Conservation (phyloP, 2,888 invertebrate species). For the Heliconius ismenius region DNA sequence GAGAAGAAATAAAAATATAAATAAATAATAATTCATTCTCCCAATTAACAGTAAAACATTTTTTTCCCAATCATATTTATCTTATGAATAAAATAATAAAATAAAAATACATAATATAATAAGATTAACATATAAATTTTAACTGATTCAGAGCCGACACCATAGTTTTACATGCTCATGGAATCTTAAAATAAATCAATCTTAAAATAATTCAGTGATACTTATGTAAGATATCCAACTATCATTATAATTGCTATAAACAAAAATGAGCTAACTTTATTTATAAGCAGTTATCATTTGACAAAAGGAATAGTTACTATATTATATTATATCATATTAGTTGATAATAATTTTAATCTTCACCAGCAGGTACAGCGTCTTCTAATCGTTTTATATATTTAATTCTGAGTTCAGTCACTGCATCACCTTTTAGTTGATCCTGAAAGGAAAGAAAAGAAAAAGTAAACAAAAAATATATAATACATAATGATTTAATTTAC, state of each 20-base stretch:
- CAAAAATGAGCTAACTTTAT: not conserved
- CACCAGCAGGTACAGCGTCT: conserved; percentile 98
- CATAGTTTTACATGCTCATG: not conserved
- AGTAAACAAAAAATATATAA: not conserved
- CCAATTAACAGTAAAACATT: not conserved
- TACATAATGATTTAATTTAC: too few relatives aligned
- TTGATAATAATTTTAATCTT: conserved; percentile 82
- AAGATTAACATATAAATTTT: not conserved
- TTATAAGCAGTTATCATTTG: not conserved
- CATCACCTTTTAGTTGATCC: conserved; percentile 97
- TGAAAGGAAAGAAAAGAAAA: conserved; percentile 66
- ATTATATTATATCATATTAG: not conserved
- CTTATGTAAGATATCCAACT: too few relatives aligned
- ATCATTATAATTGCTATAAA: not conserved
- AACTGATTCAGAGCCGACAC: not conserved
- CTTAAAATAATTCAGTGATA: not conserved
- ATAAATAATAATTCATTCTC: not conserved
- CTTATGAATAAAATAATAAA: not conserved
- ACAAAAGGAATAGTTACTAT: not conserved
- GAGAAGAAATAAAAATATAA: not conserved
- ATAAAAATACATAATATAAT: not conserved
- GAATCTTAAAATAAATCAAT: not conserved
- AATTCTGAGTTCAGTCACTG: conserved; percentile 95
- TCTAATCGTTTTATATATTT: conserved; percentile 97
- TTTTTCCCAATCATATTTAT: not conserved